phyloP scores from a whole-genome alignment of 2,888 invertebrate species.

The Thysanoteuthis rhombus region DNA sequence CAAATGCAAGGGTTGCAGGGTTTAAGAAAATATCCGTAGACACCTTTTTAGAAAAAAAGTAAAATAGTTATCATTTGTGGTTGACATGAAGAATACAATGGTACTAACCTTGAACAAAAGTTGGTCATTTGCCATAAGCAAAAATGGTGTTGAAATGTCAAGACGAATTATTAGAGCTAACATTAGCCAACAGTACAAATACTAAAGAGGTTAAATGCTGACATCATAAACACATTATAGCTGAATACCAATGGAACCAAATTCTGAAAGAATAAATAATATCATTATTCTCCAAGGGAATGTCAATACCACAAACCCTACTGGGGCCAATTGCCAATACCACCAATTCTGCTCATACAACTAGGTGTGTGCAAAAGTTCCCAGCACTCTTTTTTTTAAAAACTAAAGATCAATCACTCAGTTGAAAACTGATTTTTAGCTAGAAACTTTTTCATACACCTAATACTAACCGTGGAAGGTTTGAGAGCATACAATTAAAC shows the following conservation, averaged over 20 bases:
- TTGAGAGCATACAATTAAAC: too few relatives aligned
- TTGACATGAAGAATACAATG: constrained; percentile 12
- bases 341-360: not conserved
- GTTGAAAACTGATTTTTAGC: too few relatives aligned
- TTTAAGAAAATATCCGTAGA: too few relatives aligned
- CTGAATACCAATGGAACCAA: not conserved
- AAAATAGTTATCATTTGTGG: not conserved
- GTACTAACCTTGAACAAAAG: not conserved
- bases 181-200: not conserved
- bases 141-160: not conserved
- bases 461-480: too few relatives aligned
- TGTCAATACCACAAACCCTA: not conserved
- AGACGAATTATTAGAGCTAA: not conserved
- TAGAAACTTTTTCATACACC: too few relatives aligned
- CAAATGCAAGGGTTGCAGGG: too few relatives aligned
- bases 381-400: too few relatives aligned
- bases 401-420: too few relatives aligned
- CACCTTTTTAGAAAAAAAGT: too few relatives aligned
- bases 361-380: too few relatives aligned
- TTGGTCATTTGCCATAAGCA: not conserved
- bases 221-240: not conserved
- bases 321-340: not conserved
- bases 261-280: not conserved
- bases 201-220: not conserved
- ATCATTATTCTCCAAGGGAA: not conserved